phyloP scores from a whole-genome alignment of 1,140 invertebrate genomes.

The Atta cephalotes region DNA sequence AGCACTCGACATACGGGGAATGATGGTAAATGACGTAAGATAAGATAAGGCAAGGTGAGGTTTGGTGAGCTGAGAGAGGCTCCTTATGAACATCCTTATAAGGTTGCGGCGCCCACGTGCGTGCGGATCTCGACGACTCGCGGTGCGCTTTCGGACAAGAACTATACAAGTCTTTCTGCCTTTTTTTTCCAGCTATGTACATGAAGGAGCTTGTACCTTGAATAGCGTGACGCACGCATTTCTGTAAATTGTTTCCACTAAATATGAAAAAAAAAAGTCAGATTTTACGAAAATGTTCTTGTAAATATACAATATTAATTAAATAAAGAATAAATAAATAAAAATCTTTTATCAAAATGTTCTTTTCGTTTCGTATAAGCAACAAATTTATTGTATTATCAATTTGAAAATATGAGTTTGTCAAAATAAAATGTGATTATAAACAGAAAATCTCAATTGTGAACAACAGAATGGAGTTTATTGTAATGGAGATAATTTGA shows the following conservation, averaged over 20 bases:
- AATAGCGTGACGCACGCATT: neutral
- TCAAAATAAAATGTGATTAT: too few species aligned
- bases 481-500: neutral
- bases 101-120: conserved; percentile 77
- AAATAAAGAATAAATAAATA: neutral
- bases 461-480: too few species aligned
- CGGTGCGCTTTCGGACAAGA: conserved; percentile 75
- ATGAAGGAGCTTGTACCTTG: conserved; percentile 22
- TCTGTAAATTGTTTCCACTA: neutral
- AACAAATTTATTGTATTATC: too few species aligned
- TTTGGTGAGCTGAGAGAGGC: conserved; percentile 68
- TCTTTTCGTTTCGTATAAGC: neutral
- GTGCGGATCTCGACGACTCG: conserved; percentile 47
- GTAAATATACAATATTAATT: neutral
- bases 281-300: neutral
- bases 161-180: conserved; percentile 59
- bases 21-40: conserved; percentile 69
- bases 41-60: conserved; percentile 70
- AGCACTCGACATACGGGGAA: conserved; percentile 40
- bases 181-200: conserved; percentile 13
- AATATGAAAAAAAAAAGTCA: neutral
- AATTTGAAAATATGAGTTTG: too few species aligned
- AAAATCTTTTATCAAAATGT: neutral
- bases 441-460: neutral
- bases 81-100: conserved; percentile 74